Evolutionary conservation across 1,140 invertebrate species (phyloP), one percentile per base, ranked within the genome.

Genomic region (Philaenus spumarius): DNA sequence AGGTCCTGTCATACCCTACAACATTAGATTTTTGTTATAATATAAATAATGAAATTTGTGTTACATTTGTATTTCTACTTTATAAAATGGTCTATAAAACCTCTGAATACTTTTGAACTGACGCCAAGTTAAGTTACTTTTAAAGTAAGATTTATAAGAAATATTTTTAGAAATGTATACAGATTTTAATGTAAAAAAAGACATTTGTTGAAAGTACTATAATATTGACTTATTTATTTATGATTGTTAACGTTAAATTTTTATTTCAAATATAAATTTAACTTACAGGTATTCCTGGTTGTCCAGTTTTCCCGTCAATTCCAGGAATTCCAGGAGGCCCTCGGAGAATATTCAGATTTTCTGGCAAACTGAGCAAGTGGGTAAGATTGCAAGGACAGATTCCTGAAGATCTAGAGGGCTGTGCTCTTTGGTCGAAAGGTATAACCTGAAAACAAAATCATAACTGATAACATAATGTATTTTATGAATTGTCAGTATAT

Each of bases 281-380:
- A 75, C 78, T 75, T 77, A 88, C 86, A 68, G 87, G 84, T 17
- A 86, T 77, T 61, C 89, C 89, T 65, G 86, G 85, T 51, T 82
- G 77, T n/a, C 89, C 88, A 42, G 81, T 79, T 61, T 77, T 77
- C 19, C 78, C 78, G 48, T 77, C 72, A 65, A 83, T 80, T 40
- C 86, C 87, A 1, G 65, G 64, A 35, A 60, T 47, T 2, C 68
- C 68, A 12, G 57, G 58, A 9, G 23, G 30, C 6, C 67, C 67
- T 20, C 84, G 84, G 37, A 77, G 77, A 17, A 85, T 72, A 67
- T 64, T 86, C 40, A 83, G 78, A 2, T 82, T 78, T 64, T 79
- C 78, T 23, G 80, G 75, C 48, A 85, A 75, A 1, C 81, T 78
- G 34, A 87, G 66, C 11, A 87, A 64, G 1, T 75, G 74, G 7